Conservation (phyloP, 1,140 invertebrate genomes). For the Kradibia gibbosae region DNA sequence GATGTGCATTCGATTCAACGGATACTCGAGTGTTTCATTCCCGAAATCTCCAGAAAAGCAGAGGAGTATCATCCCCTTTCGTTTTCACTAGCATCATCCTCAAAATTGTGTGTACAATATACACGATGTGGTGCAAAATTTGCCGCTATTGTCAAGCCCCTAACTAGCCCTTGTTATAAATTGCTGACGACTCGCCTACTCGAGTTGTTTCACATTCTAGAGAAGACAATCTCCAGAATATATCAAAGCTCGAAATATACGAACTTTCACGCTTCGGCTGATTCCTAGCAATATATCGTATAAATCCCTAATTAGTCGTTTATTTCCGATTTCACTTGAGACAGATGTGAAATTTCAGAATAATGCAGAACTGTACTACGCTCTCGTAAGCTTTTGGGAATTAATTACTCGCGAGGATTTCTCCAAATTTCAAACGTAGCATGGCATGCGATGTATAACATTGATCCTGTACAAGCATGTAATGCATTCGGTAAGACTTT, state of each 20-base stretch:
- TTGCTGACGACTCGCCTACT: slow-evolving; percentile 53
- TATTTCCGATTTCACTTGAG: slow-evolving; percentile 35
- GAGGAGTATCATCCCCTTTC: slow-evolving; percentile 37
- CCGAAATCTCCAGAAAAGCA: slow-evolving; percentile 13
- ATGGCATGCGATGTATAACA: not conserved
- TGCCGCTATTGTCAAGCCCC: slow-evolving; percentile 68
- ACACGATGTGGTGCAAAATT: slow-evolving; percentile 64
- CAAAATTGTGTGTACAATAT: slow-evolving; percentile 61
- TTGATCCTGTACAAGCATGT: not conserved
- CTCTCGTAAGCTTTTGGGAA: not conserved
- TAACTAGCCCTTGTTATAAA: slow-evolving; percentile 71
- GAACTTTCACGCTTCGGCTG: slow-evolving; percentile 20
- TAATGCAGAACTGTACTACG: not conserved
- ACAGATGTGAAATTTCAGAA: slow-evolving; percentile 29
- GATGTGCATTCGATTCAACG: slow-evolving; percentile 15
- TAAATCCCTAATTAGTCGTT: slow-evolving; percentile 47
- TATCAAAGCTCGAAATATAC: slow-evolving; percentile 13
- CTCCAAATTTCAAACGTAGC: not conserved
- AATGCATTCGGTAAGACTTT: not conserved
- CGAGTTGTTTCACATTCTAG: slow-evolving; percentile 30
- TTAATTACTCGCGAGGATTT: slow-evolving; percentile 24
- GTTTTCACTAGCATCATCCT: slow-evolving; percentile 48
- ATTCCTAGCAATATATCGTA: slow-evolving; percentile 5
- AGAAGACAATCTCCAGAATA: slow-evolving; percentile 8
- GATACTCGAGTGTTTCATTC: not conserved